Evolutionary conservation across 2,113 vertebrate genomes (phyloP).

Genomic region (Ictalurus punctatus): DNA sequence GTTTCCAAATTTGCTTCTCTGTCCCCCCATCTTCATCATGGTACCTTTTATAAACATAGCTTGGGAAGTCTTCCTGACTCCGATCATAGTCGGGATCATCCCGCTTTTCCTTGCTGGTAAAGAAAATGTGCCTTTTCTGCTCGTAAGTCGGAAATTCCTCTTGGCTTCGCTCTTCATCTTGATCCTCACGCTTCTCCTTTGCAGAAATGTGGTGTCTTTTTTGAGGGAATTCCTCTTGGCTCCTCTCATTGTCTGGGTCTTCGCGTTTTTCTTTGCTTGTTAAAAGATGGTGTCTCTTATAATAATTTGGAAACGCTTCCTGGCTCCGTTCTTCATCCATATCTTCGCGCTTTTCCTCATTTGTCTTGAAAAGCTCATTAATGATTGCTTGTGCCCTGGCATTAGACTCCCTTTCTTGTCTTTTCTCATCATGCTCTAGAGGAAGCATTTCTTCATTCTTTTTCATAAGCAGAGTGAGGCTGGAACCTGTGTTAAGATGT

Average conservation of each 20-base stretch:
- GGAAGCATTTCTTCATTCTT: slow-evolving; percentile 62
- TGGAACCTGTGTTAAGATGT: slow-evolving; percentile 68
- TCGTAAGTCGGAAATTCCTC: slow-evolving; percentile 53
- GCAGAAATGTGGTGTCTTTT: slow-evolving; percentile 54
- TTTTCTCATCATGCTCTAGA: slow-evolving; percentile 58
- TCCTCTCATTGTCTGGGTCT: slow-evolving; percentile 60
- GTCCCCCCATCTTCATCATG: slow-evolving; percentile 26
- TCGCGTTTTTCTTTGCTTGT: slow-evolving; percentile 53
- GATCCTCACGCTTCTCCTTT: slow-evolving; percentile 48
- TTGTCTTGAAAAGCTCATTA: slow-evolving; percentile 66
- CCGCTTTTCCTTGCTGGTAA: slow-evolving; percentile 42
- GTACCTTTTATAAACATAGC: slow-evolving; percentile 38
- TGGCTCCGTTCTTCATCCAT: slow-evolving; percentile 64
- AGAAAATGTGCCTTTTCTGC: slow-evolving; percentile 36
- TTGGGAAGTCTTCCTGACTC: slow-evolving; percentile 59
- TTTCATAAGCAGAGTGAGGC: slow-evolving; percentile 72
- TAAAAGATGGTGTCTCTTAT: slow-evolving; percentile 55
- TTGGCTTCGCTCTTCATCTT: slow-evolving; percentile 63
- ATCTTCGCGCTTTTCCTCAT: slow-evolving; percentile 63
- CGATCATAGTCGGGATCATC: slow-evolving; percentile 57
- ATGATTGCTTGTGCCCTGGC: slow-evolving; percentile 64
- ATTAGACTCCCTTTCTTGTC: slow-evolving; percentile 46
- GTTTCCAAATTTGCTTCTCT: slow-evolving; percentile 60
- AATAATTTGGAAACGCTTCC: slow-evolving; percentile 56
- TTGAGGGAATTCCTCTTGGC: slow-evolving; percentile 68